Evolutionary conservation across 1,140 invertebrate genomes (phyloP), one percentile per base, ranked within the genome.

Genomic region (Anthonomus grandis): DNA sequence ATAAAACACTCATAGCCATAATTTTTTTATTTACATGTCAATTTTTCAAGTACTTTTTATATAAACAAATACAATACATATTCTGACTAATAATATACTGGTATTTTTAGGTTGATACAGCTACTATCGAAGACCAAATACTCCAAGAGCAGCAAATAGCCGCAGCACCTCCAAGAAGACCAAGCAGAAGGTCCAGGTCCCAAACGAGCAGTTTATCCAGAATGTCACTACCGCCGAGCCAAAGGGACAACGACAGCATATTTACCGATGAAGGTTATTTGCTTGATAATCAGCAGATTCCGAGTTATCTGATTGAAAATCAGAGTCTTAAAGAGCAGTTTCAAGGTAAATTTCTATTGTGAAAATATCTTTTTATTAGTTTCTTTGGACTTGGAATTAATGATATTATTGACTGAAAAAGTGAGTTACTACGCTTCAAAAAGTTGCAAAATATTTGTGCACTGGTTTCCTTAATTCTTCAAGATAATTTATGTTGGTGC

Each of bases 161-260:
- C 8, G 42, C 4, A 4, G n/a, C 21, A 1, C 58, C 47, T 21
- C 50, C 58, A 9, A 38, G 17, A 23, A 34, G 36, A 23, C 42
- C 51, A 9, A 44, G 25, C 8, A 54, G 46, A 25, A 48, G 46
- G 19, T 52, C 57, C 12, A 31, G 42, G 3, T 52, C 57, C 8
- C 25, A 39, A 37, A 45, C 46, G 34, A 60, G 45, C 27, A 53
- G 41, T 21, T 13, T 49, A 17, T 53, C 57, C 13, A 36, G 48
- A n/a, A 31, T 44, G 9, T 53, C 49, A 3, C 23, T 44, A 23
- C 48, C 47, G 2, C 48, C 47, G 19, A 44, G 38, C 24, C 27
- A 44, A 5, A 22, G 39, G 8, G 56, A 57, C 19, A 42, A 10
- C 12, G 37, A 54, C 27, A 53, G 49, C 23, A 4, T 59, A 22